A percentile compares a stretch with the other conserved stretches of the same genome.
Evolutionary conservation across 2,113 vertebrate species (phyloP).

Genomic region (Phoenicopterus ruber): DNA sequence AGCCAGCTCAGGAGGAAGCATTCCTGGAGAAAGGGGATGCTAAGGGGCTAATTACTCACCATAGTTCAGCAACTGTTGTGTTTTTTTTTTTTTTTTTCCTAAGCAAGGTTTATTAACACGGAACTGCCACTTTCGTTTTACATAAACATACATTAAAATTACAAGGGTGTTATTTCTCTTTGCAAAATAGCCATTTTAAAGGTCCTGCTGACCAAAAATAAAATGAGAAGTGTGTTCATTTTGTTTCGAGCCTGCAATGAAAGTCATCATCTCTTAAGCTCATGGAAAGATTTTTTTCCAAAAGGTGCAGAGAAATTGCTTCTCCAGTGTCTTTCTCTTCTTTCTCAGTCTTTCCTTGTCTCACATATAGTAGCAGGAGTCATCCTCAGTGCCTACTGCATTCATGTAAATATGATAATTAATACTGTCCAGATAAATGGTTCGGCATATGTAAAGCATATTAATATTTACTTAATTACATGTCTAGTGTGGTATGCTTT

Average conservation of each 20-base stretch:
- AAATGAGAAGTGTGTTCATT: background rate
- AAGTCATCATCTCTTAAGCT: background rate
- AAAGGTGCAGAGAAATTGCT: background rate
- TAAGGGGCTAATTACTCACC: conserved; percentile 90
- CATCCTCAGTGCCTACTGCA: background rate
- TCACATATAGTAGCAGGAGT: background rate
- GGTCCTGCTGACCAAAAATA: background rate
- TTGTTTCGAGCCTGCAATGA: background rate
- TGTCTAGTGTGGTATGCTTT: background rate
- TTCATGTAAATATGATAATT: background rate
- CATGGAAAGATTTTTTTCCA: background rate
- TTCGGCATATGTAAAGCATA: background rate
- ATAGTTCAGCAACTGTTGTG: conserved; percentile 63
- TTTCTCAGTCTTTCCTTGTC: background rate
- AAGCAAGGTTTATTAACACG: conserved; percentile 68
- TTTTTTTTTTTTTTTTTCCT: background rate
- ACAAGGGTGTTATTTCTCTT: conserved; percentile 58
- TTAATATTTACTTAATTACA: conserved; percentile 8
- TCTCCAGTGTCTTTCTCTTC: background rate
- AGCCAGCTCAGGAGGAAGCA: conserved; percentile 77
- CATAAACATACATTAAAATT: conserved; percentile 70
- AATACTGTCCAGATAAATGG: background rate
- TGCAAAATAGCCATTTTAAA: conserved; percentile 49
- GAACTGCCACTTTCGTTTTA: conserved; percentile 57
- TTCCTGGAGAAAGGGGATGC: conserved; percentile 80